These are phyloP conservation scores for Pangasius djambal DNA, from an alignment of 2,797 vertebrate genomes.

Conservation along the genomic window DNA sequence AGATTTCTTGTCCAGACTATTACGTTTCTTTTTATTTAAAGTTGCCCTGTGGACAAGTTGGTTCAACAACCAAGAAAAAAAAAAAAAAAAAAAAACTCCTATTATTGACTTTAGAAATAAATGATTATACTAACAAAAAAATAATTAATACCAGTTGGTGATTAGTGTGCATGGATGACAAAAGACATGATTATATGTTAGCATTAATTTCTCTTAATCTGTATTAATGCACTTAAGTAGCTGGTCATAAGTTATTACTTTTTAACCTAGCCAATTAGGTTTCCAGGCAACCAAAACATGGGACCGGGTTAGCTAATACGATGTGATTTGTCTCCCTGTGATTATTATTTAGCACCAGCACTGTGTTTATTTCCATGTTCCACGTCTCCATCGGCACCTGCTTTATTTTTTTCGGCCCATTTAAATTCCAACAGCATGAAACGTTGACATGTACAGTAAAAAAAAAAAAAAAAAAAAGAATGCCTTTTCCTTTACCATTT, in stretches of 20 bases:
- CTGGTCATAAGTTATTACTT: background rate
- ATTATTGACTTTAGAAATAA: background rate
- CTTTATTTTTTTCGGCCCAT: too few species aligned
- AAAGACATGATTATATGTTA: too few species aligned
- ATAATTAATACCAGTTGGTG: background rate
- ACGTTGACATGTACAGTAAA: background rate
- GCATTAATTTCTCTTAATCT: background rate
- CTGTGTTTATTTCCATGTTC: too few species aligned
- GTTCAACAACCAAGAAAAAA: background rate
- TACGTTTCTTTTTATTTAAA: too few species aligned
- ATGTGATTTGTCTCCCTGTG: background rate
- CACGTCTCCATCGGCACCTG: background rate
- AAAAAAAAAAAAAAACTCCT: background rate
- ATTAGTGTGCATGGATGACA: background rate
- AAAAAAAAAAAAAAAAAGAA: background rate
- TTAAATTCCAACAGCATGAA: background rate
- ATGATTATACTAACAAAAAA: background rate
- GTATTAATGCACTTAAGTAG: background rate
- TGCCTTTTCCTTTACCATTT: conserved; percentile 54
- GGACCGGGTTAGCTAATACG: background rate
- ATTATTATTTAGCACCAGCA: background rate
- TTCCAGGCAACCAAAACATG: background rate
- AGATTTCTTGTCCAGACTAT: too few species aligned
- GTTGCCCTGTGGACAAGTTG: background rate
- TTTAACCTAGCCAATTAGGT: background rate